phyloP scores from a whole-genome alignment of 2,113 vertebrate genomes.

The Eclectus roratus region DNA sequence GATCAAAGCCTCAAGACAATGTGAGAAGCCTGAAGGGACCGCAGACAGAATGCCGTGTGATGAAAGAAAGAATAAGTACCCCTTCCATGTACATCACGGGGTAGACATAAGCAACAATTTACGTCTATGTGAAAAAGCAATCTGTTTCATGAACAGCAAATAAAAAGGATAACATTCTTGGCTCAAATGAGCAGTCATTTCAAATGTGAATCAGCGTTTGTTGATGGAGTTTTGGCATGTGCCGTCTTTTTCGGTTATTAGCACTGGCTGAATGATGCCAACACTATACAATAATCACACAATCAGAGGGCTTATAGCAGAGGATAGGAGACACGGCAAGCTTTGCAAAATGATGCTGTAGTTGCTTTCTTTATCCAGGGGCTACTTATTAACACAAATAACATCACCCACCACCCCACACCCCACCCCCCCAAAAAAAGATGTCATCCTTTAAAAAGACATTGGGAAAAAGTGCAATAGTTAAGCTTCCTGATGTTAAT shows the following conservation, averaged over 20 bases:
- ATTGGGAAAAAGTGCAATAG: neutral
- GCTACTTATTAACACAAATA: neutral
- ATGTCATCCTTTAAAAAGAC: neutral
- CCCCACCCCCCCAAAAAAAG: fast-evolving
- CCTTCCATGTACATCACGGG: neutral
- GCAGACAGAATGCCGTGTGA: neutral
- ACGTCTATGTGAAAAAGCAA: neutral
- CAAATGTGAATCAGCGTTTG: neutral
- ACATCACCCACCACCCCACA: fast-evolving
- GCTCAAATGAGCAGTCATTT: neutral
- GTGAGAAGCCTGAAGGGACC: neutral
- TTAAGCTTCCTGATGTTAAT: neutral
- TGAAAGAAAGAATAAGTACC: neutral
- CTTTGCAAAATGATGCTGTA: neutral
- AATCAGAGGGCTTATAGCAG: neutral
- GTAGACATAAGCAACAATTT: neutral
- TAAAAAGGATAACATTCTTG: neutral
- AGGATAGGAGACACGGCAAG: neutral
- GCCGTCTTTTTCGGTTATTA: neutral
- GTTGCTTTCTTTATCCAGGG: neutral
- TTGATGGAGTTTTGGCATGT: neutral
- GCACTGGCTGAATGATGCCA: neutral
- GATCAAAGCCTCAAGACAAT: neutral
- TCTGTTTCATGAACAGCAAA: neutral
- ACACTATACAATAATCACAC: neutral